phyloP scores from a whole-genome alignment of 2,113 vertebrate species.

The Elachura formosa region DNA sequence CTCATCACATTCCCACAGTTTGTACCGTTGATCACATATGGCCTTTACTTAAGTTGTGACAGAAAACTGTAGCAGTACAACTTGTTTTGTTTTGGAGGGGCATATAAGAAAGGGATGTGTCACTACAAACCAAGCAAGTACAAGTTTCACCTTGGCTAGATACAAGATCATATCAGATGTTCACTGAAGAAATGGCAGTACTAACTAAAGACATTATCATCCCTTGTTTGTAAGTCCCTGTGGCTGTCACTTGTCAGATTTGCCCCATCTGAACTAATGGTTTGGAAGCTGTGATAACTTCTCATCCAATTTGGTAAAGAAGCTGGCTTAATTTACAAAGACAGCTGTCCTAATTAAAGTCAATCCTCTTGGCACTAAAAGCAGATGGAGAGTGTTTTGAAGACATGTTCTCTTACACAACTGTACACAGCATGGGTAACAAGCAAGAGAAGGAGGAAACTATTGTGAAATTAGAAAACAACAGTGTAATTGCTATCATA shows the following conservation, averaged over 20 bases:
- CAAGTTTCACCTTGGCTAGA: background rate
- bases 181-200: background rate
- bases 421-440: background rate
- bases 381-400: background rate
- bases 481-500: background rate
- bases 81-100: background rate
- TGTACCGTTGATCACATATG: rapidly evolving
- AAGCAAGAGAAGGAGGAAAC: background rate
- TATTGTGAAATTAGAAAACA: background rate
- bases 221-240: background rate
- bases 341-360: background rate
- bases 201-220: background rate
- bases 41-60: background rate
- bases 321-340: background rate
- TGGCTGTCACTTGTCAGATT: background rate
- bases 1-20: background rate
- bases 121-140: background rate
- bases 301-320: background rate
- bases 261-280: background rate
- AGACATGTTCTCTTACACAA: background rate
- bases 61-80: background rate
- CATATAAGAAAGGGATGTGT: background rate
- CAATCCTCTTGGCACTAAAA: background rate
- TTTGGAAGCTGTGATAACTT: background rate
- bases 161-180: background rate